phyloP scores from a whole-genome alignment of 2,888 invertebrate species.

The Bugulina stolonifera region DNA sequence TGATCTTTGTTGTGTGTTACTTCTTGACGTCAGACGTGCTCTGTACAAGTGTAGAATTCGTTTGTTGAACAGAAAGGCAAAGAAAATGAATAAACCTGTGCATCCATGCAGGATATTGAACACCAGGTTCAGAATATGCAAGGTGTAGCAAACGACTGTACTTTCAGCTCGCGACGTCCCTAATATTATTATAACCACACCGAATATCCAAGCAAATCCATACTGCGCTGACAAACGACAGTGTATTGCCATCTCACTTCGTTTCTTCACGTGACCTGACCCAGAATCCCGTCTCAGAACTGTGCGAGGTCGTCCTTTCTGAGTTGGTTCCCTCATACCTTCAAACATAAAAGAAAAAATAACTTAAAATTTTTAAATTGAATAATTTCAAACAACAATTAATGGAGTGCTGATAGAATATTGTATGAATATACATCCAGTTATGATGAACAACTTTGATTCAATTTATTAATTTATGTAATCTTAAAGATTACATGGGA shows the following conservation, averaged over 20 bases:
- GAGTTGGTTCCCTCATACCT: background rate
- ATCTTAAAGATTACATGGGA: too few species aligned
- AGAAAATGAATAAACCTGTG: slow-evolving; percentile 23
- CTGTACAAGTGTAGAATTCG: slow-evolving; percentile 24
- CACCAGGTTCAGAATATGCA: slow-evolving; percentile 20
- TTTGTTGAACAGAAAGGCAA: slow-evolving; percentile 21
- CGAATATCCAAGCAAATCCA: slow-evolving; percentile 25
- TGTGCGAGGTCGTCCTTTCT: background rate
- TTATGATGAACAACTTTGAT: too few species aligned
- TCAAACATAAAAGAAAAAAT: background rate
- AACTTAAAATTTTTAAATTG: too few species aligned
- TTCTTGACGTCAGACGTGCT: background rate
- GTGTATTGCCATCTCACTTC: slow-evolving; percentile 20
- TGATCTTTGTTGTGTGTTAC: background rate
- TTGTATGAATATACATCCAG: too few species aligned
- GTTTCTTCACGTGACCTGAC: background rate
- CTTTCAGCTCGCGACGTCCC: slow-evolving; percentile 5
- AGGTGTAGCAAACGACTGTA: background rate
- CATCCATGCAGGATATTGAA: slow-evolving; percentile 25
- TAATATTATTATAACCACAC: slow-evolving; percentile 7
- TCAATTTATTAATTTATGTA: too few species aligned
- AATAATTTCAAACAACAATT: too few species aligned
- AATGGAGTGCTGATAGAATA: too few species aligned
- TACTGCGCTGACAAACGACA: slow-evolving; percentile 14
- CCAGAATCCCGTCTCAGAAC: slow-evolving; percentile 22